Percentiles rank a stretch among this genome's conserved stretches.
These are phyloP conservation scores for Microplitis manilae DNA, from an alignment of 2,888 invertebrate genomes.

Conservation along the genomic window DNA sequence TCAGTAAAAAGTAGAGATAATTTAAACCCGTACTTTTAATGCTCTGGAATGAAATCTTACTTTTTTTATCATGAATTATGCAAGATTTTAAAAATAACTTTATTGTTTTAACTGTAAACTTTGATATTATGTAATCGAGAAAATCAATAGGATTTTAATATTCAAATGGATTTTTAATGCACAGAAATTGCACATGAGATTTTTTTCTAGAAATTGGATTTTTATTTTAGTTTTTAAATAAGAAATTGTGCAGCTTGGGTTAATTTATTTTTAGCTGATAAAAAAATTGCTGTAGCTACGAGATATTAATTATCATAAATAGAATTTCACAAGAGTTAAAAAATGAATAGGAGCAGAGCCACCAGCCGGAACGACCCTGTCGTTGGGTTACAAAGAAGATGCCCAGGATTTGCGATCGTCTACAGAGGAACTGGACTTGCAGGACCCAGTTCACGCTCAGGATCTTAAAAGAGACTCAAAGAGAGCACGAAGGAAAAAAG, in stretches of 20 bases:
- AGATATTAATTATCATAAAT: too few relatives aligned
- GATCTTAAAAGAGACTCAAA: conserved; percentile 65
- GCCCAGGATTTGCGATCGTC: conserved; percentile 89
- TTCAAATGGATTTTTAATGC: neutral
- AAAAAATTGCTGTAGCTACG: neutral
- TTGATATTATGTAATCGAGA: neutral
- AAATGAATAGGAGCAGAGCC: conserved; percentile 61
- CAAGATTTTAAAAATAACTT: neutral
- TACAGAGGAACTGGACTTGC: conserved; percentile 89
- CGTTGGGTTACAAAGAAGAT: conserved; percentile 78
- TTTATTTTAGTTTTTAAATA: too few relatives aligned
- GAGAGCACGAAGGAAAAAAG: conserved; percentile 66
- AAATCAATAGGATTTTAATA: neutral
- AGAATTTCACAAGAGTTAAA: too few relatives aligned
- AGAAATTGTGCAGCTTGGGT: too few relatives aligned
- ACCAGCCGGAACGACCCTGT: conserved; percentile 64
- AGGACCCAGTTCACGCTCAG: conserved; percentile 76
- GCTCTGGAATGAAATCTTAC: neutral
- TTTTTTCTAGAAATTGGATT: too few relatives aligned
- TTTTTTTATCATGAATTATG: neutral
- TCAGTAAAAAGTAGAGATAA: conserved; percentile 8
- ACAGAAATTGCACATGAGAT: too few relatives aligned
- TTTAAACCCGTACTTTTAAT: neutral
- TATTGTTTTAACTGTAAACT: neutral
- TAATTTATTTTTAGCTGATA: neutral